A percentile compares a stretch with the other conserved stretches of the same genome.
Evolutionary conservation across 2,888 invertebrate genomes (phyloP).

Genomic region (Julus scanicus): DNA sequence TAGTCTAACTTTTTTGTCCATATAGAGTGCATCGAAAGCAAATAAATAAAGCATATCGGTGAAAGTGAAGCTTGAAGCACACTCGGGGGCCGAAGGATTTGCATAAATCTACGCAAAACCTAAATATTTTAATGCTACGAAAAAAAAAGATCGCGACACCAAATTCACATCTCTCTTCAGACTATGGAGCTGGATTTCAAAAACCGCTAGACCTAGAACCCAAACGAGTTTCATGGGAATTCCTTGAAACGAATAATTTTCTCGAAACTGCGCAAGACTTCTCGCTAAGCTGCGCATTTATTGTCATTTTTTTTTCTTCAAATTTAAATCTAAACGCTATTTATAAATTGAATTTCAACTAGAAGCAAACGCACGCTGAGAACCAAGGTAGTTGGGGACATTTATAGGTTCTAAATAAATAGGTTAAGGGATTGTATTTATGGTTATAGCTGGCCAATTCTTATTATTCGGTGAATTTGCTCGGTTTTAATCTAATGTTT

Average conservation of each 20-base stretch:
- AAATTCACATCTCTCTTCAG: not conserved
- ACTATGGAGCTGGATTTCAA: not conserved
- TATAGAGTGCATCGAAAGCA: not conserved
- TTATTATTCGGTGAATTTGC: not conserved
- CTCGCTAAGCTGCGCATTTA: constrained; percentile 6
- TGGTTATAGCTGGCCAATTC: not conserved
- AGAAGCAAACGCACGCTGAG: not conserved
- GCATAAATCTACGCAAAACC: constrained; percentile 28
- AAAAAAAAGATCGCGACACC: not conserved
- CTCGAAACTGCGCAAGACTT: not conserved
- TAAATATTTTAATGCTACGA: constrained; percentile 15
- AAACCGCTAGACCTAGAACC: constrained; percentile 6
- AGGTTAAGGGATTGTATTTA: constrained; percentile 25
- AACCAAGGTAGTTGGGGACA: constrained; percentile 10
- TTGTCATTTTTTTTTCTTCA: constrained; percentile 25
- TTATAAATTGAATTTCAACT: constrained; percentile 32
- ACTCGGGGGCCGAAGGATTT: constrained; percentile 22
- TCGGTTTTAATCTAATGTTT: not conserved
- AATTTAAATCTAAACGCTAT: not conserved
- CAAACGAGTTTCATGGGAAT: constrained; percentile 43
- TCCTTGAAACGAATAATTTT: constrained; percentile 32
- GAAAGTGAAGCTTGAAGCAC: not conserved
- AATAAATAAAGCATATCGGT: not conserved
- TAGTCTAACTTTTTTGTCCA: not conserved
- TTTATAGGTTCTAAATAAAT: constrained; percentile 23